Conservation (phyloP, 2,797 vertebrate genomes). For the Sebastes goodei region DNA sequence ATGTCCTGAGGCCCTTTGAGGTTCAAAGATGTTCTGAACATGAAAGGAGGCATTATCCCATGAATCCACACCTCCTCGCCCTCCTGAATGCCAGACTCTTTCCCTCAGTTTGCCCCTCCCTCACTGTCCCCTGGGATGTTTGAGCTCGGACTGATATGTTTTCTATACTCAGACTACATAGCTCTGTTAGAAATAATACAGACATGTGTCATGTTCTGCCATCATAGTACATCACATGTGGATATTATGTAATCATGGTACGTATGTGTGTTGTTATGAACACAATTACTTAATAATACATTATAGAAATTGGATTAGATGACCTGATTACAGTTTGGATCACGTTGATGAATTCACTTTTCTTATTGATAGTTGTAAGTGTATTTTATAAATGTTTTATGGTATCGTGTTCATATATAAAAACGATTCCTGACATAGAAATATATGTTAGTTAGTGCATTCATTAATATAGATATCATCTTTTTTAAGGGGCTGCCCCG, state of each 20-base stretch:
- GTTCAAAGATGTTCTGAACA: slow-evolving; percentile 55
- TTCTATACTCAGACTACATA: not conserved
- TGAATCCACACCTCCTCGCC: slow-evolving; percentile 29
- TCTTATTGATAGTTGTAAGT: not conserved
- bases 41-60: slow-evolving; percentile 36
- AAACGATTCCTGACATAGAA: not conserved
- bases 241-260: slow-evolving; percentile 10
- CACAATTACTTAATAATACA: not conserved
- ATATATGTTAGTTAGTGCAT: not conserved
- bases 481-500: not conserved
- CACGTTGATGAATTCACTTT: not conserved
- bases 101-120: slow-evolving; percentile 55
- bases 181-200: not conserved
- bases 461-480: fast-evolving
- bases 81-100: slow-evolving; percentile 39
- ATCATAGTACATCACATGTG: not conserved
- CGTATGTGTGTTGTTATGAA: not conserved
- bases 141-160: slow-evolving; percentile 43
- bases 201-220: not conserved
- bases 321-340: not conserved
- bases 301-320: not conserved
- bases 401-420: not conserved
- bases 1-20: slow-evolving; percentile 17
- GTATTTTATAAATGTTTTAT: not conserved
- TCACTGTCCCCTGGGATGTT: slow-evolving; percentile 48